Evolutionary conservation across 2,797 vertebrate species (phyloP), one percentile per base, ranked within the genome.

Genomic region (Austrolebias charrua): DNA sequence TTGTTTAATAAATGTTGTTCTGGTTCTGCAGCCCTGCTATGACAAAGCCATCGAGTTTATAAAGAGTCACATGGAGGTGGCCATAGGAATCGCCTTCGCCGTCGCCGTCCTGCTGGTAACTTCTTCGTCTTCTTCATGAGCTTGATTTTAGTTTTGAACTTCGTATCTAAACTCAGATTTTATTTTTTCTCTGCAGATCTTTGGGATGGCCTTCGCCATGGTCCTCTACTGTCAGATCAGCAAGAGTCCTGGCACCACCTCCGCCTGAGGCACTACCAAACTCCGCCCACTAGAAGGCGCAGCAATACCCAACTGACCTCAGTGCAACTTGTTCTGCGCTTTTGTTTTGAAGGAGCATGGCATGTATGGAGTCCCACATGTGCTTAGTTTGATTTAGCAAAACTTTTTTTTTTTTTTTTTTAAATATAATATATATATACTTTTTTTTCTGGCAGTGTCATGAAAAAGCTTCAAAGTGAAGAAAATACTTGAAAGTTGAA

Each of bases 171-270:
- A 24, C 24, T 24, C 24, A 24, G 24, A 24, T 24, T 24, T 24
- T 24, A 24, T 24, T 24, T 24, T 24, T 15, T 51, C 6, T 55
- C 48, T 58, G 29, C 80, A 92, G 91, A 73, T 92, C 12, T 87
- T 90, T 2, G 91, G 91, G 2, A 90, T 92, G 90, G 74, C 42
- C 7, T 84, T 91, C 29, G n/a, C 91, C 62, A 92, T 92, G 91
- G 60, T 87, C 0, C 82, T 92, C 19, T 91, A 84, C 87, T 88
- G 87, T 49, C 91, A 92, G 78, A 82, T 91, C 1, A 63, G 83
- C 47, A 86, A 29, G 69, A 82, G 62, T 0, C 24, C 24, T 24
- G 6, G 1, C 0, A 14, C 14, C 16, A 18, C 58, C 33, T 3
- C 2, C 0, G 35, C 16, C 1, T 62, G 61, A 76, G n/a, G 49